Conservation (phyloP, 2,113 vertebrate species). For the Archilochus colubris region DNA sequence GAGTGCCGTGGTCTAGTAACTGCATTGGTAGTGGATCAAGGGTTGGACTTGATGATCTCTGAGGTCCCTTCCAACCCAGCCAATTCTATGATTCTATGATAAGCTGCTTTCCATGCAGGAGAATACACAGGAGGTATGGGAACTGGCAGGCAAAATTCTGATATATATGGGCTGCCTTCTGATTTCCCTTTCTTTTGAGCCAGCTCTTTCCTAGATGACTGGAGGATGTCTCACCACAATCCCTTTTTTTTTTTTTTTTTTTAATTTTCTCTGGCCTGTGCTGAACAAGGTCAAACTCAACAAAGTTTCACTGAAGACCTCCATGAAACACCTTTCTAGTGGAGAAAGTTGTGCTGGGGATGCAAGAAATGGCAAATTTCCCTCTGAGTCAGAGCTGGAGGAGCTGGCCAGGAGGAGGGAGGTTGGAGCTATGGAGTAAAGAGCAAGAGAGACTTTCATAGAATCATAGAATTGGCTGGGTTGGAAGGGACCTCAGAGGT, state of each 20-base stretch:
- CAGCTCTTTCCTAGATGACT: neutral
- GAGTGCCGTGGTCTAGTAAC: no score
- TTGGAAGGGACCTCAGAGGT: no score
- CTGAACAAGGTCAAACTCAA: neutral
- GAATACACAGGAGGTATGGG: neutral
- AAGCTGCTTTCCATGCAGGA: neutral
- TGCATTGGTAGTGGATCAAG: no score
- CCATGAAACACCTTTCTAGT: neutral
- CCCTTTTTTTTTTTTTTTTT: neutral
- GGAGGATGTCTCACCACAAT: neutral
- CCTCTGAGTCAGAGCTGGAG: neutral
- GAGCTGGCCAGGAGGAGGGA: neutral
- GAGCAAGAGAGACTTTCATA: neutral
- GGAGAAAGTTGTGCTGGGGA: neutral
- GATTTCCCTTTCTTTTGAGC: neutral
- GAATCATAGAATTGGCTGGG: no score
- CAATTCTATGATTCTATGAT: no score
- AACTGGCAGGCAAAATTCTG: neutral
- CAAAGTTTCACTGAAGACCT: neutral
- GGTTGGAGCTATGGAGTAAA: neutral
- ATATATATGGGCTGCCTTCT: neutral
- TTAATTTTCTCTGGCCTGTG: neutral
- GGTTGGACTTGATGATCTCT: no score
- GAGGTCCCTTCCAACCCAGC: no score
- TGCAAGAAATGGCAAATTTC: conserved; percentile 2